These are phyloP conservation scores for Sylvietta virens DNA, from an alignment of 2,113 vertebrate genomes.

Conservation along the genomic window DNA sequence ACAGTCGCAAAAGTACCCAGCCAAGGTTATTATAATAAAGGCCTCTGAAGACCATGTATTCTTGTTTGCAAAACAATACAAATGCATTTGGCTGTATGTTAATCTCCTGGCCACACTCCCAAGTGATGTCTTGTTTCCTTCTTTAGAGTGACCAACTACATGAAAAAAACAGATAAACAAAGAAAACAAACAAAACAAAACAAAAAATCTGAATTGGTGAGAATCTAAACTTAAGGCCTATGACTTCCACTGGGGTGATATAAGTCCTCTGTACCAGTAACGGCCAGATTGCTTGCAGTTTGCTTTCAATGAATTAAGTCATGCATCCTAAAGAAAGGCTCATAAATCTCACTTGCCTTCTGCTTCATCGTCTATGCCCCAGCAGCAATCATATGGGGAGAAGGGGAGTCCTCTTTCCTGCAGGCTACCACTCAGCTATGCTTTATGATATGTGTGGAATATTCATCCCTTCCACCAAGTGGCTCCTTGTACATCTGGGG, in stretches of 20 bases:
- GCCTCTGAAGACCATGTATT: background rate
- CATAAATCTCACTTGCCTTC: background rate
- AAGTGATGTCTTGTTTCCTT: background rate
- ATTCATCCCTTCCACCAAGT: background rate
- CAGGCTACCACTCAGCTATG: background rate
- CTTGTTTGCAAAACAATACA: background rate
- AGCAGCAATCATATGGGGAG: background rate
- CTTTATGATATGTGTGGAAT: background rate
- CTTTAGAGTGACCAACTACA: background rate
- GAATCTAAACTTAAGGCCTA: background rate
- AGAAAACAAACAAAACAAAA: background rate
- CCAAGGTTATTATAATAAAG: background rate
- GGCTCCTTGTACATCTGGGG: background rate
- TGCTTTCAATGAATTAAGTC: background rate
- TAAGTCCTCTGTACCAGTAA: background rate
- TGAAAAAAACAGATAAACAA: background rate
- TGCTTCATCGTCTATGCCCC: background rate
- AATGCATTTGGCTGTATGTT: background rate
- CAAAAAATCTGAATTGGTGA: background rate
- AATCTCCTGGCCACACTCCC: background rate
- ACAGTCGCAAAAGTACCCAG: background rate
- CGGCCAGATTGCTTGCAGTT: background rate
- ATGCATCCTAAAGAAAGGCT: background rate
- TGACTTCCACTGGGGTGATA: background rate
- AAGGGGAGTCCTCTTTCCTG: background rate